Percentiles rank a stretch among this genome's conserved stretches.
These are phyloP conservation scores for Syngnathus floridae DNA, from an alignment of 2,113 vertebrate species.

Conservation along the genomic window DNA sequence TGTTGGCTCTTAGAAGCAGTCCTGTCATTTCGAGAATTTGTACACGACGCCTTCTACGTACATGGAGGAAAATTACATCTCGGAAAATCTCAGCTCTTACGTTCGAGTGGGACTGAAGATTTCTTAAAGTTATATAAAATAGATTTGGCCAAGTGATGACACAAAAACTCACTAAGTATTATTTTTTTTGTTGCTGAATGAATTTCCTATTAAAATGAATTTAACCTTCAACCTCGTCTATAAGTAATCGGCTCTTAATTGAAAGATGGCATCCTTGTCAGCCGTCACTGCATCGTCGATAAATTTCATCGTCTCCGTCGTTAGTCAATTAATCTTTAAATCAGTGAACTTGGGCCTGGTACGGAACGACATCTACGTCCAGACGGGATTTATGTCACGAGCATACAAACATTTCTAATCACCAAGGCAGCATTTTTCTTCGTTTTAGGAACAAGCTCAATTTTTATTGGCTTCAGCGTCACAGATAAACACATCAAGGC, in stretches of 20 bases:
- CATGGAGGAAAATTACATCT: slow-evolving; percentile 34
- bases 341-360: background rate
- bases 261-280: background rate
- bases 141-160: background rate
- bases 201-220: background rate
- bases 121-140: slow-evolving; percentile 3
- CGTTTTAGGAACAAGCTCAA: slow-evolving; percentile 7
- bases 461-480: background rate
- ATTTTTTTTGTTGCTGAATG: background rate
- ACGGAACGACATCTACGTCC: background rate
- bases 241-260: background rate
- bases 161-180: background rate
- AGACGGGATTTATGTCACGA: background rate
- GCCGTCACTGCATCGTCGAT: background rate
- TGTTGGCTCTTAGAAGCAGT: slow-evolving; percentile 40
- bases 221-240: background rate
- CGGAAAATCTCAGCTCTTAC: slow-evolving; percentile 16
- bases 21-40: slow-evolving; percentile 45
- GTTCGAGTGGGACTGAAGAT: slow-evolving; percentile 10
- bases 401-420: background rate
- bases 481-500: slow-evolving; percentile 25
- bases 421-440: background rate
- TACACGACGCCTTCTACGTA: slow-evolving; percentile 20
- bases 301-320: background rate
- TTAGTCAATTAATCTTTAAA: background rate